Base-by-base conservation (phyloP, 1,140 invertebrate species). In the Temnothorax longispinosus region DNA sequence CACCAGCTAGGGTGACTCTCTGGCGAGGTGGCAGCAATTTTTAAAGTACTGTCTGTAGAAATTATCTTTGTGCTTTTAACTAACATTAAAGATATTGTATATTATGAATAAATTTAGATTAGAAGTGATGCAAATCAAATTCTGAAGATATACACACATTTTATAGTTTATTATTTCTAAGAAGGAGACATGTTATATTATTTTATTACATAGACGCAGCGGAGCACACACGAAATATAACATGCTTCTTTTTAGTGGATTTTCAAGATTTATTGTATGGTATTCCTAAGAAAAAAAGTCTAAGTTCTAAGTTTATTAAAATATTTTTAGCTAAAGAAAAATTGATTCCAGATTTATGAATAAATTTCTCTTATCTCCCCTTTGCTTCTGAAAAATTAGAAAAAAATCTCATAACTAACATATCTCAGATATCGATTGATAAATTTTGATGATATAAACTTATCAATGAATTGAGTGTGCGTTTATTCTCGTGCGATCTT, bases 1-100 rank as follows among this genome's bases (percentile, higher is more conserved):
- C 35, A 10, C 32, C 27, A 85, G 27, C n/a, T 54, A 67, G 78
- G 64, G 78, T 81, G 65, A 69, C 76, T 80, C 56, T 80, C 35
- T 27, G 62, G n/a, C 32, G 47, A 38, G 47, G 50, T 56, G 65
- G 21, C 50, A 60, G 54, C 32, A 32, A 75, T 74, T 47, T 69
- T 47, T 6, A 44, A 15, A 67, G 32, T 38, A 3, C 32, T 32
- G 35, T 7, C 7, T 32, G 2, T 58, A 62, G 44, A 75, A 84
- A 27, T 50, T 18, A 74, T 71, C 6, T 44, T 32, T 81, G 18
- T 44, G 32, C 7, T 72, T 58, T 58, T 72, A 5, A 18, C 7
- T 72, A 11, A 44, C 7, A 47, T 3, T 21, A 21, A 38, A 75
- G 0, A 41, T 75, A 56, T 38, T 13, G 6, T 41, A 21, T 0